phyloP scores from a whole-genome alignment of 1,140 invertebrate genomes.

The Popillia japonica region DNA sequence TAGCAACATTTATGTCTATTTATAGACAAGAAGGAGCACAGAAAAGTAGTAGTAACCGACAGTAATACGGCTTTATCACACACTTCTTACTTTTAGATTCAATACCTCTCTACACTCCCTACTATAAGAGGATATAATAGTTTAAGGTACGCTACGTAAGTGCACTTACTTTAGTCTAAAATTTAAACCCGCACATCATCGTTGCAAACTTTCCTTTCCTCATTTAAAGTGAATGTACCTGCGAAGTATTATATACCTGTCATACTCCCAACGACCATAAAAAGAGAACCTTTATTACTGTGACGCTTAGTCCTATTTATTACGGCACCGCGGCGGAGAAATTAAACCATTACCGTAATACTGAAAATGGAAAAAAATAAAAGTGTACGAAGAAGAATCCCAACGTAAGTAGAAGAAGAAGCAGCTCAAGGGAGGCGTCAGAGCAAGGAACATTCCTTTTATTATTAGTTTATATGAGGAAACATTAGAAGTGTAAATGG shows the following conservation, averaged over 20 bases:
- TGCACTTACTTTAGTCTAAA: too few species aligned
- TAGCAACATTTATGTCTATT: too few species aligned
- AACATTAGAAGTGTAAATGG: constrained; percentile 30
- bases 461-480: constrained; percentile 34
- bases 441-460: constrained; percentile 21
- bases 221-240: neutral
- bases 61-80: too few species aligned
- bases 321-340: neutral
- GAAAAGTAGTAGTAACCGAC: too few species aligned
- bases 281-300: constrained; percentile 1
- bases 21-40: too few species aligned
- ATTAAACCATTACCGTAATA: constrained; percentile 18
- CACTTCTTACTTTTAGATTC: too few species aligned
- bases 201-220: neutral
- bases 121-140: too few species aligned
- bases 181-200: too few species aligned
- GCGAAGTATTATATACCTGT: neutral
- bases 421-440: neutral
- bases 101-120: too few species aligned
- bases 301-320: constrained; percentile 18
- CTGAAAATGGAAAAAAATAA: constrained; percentile 12
- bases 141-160: too few species aligned
- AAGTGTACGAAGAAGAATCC: neutral
- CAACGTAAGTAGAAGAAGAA: neutral
- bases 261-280: neutral